Percentiles rank a stretch among this genome's conserved stretches.
Evolutionary conservation across 2,797 vertebrate genomes (phyloP).

Genomic region (Coilia nasus): DNA sequence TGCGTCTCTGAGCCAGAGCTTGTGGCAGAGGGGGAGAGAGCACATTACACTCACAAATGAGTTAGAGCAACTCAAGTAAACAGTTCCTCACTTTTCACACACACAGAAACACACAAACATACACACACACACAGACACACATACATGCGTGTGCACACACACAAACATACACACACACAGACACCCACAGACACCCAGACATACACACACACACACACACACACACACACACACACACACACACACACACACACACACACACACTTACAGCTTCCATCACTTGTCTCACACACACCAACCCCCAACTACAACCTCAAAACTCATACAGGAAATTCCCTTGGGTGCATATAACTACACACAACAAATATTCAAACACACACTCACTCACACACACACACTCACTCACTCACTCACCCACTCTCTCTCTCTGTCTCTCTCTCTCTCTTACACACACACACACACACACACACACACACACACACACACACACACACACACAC

Average conservation of each 20-base stretch:
- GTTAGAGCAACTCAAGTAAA: constrained; percentile 7
- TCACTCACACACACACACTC: no score
- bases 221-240: constrained; percentile 16
- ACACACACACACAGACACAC: background rate
- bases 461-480: no score
- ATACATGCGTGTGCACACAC: background rate
- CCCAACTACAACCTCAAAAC: background rate
- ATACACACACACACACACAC: background rate
- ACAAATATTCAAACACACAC: no score
- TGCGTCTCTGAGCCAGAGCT: constrained; percentile 18
- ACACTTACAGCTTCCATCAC: background rate
- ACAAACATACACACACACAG: background rate
- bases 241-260: background rate
- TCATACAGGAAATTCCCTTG: background rate
- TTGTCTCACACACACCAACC: background rate
- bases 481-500: no score
- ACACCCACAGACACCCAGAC: background rate
- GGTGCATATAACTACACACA: background rate
- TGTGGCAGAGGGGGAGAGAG: constrained; percentile 28
- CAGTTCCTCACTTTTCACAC: background rate
- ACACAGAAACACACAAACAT: constrained; percentile 3
- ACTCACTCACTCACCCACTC: no score
- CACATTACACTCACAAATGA: constrained; percentile 30
- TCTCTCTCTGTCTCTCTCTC: no score
- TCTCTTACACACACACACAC: no score